phyloP scores from a whole-genome alignment of 2,113 vertebrate species.

The Sarotherodon lohbergeri region DNA sequence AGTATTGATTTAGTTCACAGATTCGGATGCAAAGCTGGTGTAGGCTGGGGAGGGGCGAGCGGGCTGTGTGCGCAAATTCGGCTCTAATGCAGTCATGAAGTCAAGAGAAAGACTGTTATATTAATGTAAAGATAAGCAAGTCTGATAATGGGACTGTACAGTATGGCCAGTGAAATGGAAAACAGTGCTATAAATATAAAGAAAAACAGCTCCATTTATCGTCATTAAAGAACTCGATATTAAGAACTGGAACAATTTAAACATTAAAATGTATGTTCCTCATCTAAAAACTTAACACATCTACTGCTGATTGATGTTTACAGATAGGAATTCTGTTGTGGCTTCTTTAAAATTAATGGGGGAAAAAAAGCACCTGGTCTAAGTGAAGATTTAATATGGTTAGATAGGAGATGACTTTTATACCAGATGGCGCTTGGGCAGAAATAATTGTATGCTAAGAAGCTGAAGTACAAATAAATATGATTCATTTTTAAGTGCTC shows the following conservation, averaged over 20 bases:
- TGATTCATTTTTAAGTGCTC: constrained; percentile 52
- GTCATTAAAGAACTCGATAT: background rate
- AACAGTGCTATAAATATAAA: background rate
- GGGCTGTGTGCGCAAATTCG: background rate
- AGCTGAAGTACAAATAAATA: constrained; percentile 36
- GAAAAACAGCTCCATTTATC: background rate
- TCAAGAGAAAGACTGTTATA: background rate
- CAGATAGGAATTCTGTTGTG: background rate
- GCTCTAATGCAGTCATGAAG: constrained; percentile 16
- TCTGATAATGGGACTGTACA: background rate
- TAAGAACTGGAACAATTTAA: background rate
- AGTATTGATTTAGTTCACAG: constrained; percentile 48
- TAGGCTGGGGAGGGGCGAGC: background rate
- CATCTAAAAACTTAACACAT: background rate
- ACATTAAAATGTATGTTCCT: background rate
- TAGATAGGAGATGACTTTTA: constrained; percentile 15
- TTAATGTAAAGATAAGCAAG: background rate
- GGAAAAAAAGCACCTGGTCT: background rate
- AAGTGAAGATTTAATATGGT: background rate
- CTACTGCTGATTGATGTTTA: background rate
- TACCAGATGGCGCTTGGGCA: constrained; percentile 18
- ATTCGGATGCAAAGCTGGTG: background rate
- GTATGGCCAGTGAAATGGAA: background rate
- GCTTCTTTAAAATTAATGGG: background rate
- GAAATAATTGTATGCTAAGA: constrained; percentile 30